Conservation (phyloP, 2,113 vertebrate genomes). For the Kobus ellipsiprymnus region DNA sequence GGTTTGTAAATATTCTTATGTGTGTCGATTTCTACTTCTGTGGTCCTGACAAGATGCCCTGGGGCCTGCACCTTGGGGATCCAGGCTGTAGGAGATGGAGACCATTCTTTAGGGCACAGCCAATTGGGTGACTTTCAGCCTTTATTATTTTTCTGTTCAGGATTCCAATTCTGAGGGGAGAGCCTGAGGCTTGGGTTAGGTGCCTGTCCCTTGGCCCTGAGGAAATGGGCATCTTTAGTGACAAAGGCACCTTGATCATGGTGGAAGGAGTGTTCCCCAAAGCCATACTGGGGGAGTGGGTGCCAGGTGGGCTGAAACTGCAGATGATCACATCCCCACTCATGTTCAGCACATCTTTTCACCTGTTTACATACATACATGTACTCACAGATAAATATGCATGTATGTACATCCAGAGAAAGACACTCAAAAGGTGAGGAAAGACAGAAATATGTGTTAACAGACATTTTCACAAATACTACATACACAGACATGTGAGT, state of each 20-base stretch:
- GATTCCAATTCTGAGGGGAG: not conserved
- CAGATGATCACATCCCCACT: not conserved
- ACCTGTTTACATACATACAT: not conserved
- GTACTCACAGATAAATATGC: not conserved
- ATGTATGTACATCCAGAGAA: not conserved
- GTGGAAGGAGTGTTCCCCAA: no score
- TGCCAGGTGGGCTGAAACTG: not conserved
- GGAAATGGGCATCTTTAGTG: not conserved
- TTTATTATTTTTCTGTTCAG: not conserved
- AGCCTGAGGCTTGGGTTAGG: not conserved
- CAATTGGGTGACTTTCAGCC: not conserved
- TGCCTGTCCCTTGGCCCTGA: not conserved
- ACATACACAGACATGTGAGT: not conserved
- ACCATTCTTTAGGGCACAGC: not conserved
- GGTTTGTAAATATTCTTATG: not conserved
- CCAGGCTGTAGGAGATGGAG: not conserved
- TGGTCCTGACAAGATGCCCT: not conserved
- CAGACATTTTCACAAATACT: not conserved
- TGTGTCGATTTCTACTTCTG: not conserved
- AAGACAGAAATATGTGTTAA: not conserved
- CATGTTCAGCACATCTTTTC: not conserved
- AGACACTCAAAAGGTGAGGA: not conserved
- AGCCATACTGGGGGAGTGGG: not conserved
- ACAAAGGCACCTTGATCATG: not conserved
- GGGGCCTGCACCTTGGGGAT: not conserved